These are phyloP conservation scores for Thryonomys swinderianus DNA, from an alignment of 2,113 vertebrate species.

Conservation along the genomic window DNA sequence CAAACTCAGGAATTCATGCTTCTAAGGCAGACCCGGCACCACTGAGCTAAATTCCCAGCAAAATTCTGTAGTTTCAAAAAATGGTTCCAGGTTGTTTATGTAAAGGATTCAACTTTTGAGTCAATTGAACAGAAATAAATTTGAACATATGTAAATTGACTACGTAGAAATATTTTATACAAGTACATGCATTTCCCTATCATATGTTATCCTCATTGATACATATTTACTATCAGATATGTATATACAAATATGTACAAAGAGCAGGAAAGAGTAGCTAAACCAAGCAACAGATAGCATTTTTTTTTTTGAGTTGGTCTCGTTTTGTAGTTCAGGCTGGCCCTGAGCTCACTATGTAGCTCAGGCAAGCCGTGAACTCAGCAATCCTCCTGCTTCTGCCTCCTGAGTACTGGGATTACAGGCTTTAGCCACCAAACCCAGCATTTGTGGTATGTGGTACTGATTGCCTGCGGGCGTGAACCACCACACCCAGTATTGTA, in stretches of 20 bases:
- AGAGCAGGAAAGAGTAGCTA: constrained; percentile 45
- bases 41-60: not conserved
- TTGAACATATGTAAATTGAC: not conserved
- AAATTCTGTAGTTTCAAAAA: constrained; percentile 32
- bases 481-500: no score
- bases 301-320: no score
- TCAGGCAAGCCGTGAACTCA: no score
- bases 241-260: not conserved
- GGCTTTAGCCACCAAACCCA: no score
- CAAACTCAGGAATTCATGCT: no score
- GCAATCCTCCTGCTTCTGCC: no score
- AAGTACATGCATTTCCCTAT: not conserved
- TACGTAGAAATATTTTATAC: constrained; percentile 41
- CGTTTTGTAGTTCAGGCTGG: no score
- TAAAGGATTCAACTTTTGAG: not conserved
- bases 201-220: not conserved
- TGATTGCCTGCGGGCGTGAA: no score
- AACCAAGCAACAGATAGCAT: constrained; percentile 54
- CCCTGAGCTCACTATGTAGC: no score
- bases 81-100: not conserved
- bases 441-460: no score
- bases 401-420: no score
- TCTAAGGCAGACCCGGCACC: no score
- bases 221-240: not conserved
- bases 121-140: not conserved